Percentiles rank a stretch among this genome's conserved stretches.
These are phyloP conservation scores for Sebastes flavidus DNA, from an alignment of 2,797 vertebrate genomes.

Conservation along the genomic window DNA sequence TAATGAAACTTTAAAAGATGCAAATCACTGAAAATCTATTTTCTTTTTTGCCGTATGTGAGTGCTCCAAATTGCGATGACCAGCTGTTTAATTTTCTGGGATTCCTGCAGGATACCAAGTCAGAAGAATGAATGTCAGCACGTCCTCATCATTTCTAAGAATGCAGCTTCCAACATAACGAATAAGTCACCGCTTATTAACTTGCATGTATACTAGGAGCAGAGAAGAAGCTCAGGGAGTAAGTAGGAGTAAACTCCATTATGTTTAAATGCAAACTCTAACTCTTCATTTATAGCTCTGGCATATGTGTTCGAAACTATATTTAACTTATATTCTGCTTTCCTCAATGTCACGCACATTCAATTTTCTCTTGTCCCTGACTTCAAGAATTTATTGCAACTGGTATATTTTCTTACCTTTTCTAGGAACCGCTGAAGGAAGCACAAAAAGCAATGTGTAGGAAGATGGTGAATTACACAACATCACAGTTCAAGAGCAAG, in stretches of 20 bases:
- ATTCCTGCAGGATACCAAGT: slow-evolving; percentile 5
- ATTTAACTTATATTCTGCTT: not conserved
- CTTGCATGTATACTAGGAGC: not conserved
- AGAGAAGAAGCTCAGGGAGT: not conserved
- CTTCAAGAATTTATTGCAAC: slow-evolving; percentile 11
- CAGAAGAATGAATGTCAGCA: not conserved
- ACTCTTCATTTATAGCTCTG: not conserved
- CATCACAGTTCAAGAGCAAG: slow-evolving; percentile 42
- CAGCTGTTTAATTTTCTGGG: slow-evolving; percentile 11
- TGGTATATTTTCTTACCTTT: slow-evolving; percentile 2
- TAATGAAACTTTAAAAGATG: not conserved
- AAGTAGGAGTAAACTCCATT: not conserved
- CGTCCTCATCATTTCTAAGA: not conserved
- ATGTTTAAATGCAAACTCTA: not conserved
- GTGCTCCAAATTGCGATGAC: not conserved
- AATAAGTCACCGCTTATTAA: not conserved
- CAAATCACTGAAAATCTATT: slow-evolving; percentile 5
- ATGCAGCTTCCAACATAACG: not conserved
- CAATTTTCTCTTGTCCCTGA: slow-evolving; percentile 37
- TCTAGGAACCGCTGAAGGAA: slow-evolving; percentile 39
- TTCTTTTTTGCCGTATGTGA: not conserved
- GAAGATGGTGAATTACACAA: slow-evolving; percentile 19
- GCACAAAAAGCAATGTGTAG: slow-evolving; percentile 24
- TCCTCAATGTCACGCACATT: not conserved
- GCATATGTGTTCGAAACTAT: not conserved